These are phyloP conservation scores for Colletes latitarsis DNA, from an alignment of 1,140 invertebrate species.

Conservation along the genomic window DNA sequence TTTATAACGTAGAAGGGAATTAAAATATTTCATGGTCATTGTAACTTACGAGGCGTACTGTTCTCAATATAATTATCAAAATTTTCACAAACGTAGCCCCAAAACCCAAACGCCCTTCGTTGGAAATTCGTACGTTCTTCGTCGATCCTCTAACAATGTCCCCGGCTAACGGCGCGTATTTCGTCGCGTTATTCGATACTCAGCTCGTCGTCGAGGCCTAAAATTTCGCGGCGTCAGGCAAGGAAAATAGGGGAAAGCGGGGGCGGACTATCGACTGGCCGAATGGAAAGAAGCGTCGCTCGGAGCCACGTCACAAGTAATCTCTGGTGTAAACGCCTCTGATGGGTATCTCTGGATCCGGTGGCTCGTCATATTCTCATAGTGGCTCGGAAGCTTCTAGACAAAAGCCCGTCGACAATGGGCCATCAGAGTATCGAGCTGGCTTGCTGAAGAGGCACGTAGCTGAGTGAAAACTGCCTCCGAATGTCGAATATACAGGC, in stretches of 20 bases:
- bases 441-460: constrained; percentile 26
- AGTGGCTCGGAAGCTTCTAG: constrained; percentile 49
- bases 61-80: too few species aligned
- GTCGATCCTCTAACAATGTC: background rate
- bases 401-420: constrained; percentile 69
- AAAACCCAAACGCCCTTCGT: too few species aligned
- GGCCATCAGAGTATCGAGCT: constrained; percentile 56
- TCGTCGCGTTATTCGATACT: constrained; percentile 15
- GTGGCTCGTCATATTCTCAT: constrained; percentile 59
- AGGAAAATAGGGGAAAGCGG: constrained; percentile 9
- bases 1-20: too few species aligned
- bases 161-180: background rate
- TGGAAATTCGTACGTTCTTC: too few species aligned
- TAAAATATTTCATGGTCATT: too few species aligned
- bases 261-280: constrained; percentile 22
- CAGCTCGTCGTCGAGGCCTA: background rate
- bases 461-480: constrained; percentile 15
- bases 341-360: constrained; percentile 61
- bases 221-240: constrained; percentile 11
- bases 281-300: constrained; percentile 42
- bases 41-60: too few species aligned
- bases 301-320: constrained; percentile 47
- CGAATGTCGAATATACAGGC: constrained; percentile 10
- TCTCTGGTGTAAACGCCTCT: constrained; percentile 64
- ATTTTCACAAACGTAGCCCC: too few species aligned